phyloP scores from a whole-genome alignment of 2,888 invertebrate species.

The Drosophila pseudotalamancana region DNA sequence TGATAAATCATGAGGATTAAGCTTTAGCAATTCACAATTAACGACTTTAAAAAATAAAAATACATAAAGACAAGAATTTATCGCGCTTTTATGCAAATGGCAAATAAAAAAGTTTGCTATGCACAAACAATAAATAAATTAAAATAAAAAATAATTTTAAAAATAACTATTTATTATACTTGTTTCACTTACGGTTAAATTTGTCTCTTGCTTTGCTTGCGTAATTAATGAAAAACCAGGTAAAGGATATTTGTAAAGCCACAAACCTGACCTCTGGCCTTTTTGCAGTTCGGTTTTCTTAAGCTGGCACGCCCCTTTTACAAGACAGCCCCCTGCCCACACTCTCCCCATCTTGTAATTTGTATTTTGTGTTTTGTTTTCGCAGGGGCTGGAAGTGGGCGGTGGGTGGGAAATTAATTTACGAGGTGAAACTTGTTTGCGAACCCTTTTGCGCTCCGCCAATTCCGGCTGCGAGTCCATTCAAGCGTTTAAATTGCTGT shows the following conservation, averaged over 20 bases:
- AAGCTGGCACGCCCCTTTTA: neutral
- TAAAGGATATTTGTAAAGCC: conserved; percentile 6
- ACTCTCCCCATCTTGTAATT: conserved; percentile 41
- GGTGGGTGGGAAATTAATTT: conserved; percentile 70
- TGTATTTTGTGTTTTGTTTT: conserved; percentile 56
- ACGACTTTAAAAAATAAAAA: neutral
- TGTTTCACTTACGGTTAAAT: too few species aligned
- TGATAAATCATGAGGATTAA: neutral
- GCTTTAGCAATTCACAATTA: neutral
- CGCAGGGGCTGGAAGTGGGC: too few species aligned
- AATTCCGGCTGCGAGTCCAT: conserved; percentile 56
- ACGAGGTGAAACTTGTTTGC: conserved; percentile 78
- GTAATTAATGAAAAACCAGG: conserved; percentile 48
- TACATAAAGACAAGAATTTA: conserved; percentile 27
- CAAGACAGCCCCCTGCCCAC: too few species aligned
- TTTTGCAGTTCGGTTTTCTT: conserved; percentile 5
- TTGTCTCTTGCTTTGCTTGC: too few species aligned
- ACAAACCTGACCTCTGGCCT: conserved; percentile 39
- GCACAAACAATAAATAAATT: neutral
- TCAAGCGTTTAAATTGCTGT: conserved; percentile 80
- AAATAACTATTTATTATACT: conserved; percentile 11
- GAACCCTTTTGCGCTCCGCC: conserved; percentile 71
- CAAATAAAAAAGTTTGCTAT: too few species aligned
- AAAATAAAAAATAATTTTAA: neutral
- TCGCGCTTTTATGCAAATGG: conserved; percentile 19